Conservation (phyloP, 2,113 vertebrate genomes). For the Strix aluco region DNA sequence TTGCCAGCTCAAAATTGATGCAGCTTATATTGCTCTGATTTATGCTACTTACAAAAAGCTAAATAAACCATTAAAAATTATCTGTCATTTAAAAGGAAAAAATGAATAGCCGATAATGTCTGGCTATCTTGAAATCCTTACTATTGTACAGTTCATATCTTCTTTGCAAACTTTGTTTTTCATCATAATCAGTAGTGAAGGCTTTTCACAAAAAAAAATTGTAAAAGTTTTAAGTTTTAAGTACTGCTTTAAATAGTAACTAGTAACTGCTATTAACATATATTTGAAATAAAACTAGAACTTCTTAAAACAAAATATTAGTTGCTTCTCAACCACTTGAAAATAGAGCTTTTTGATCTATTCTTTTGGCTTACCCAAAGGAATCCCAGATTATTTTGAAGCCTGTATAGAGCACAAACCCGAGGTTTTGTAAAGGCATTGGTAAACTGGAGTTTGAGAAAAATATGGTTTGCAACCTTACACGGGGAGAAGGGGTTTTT, state of each 20-base stretch:
- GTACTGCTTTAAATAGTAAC: neutral
- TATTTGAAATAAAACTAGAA: neutral
- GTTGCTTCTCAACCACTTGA: neutral
- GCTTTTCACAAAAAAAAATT: neutral
- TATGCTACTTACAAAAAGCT: neutral
- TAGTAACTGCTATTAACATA: neutral
- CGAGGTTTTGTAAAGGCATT: neutral
- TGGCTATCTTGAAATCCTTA: neutral
- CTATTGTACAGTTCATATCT: neutral
- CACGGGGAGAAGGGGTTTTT: neutral
- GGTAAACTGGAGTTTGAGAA: neutral
- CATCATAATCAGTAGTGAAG: neutral
- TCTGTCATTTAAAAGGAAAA: neutral
- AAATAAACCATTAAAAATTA: neutral
- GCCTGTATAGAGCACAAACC: neutral
- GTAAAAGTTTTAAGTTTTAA: neutral
- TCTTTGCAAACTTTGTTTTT: neutral
- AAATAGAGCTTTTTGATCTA: neutral
- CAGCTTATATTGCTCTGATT: neutral
- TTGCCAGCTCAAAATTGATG: neutral
- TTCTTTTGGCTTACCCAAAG: neutral
- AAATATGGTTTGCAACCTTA: neutral
- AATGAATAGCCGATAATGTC: neutral
- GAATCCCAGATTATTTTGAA: neutral
- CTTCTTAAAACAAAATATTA: neutral